A percentile compares a stretch with the other conserved stretches of the same genome.
Conservation (phyloP, 2,888 invertebrate species). For the Pachycephus smyrnensis region DNA sequence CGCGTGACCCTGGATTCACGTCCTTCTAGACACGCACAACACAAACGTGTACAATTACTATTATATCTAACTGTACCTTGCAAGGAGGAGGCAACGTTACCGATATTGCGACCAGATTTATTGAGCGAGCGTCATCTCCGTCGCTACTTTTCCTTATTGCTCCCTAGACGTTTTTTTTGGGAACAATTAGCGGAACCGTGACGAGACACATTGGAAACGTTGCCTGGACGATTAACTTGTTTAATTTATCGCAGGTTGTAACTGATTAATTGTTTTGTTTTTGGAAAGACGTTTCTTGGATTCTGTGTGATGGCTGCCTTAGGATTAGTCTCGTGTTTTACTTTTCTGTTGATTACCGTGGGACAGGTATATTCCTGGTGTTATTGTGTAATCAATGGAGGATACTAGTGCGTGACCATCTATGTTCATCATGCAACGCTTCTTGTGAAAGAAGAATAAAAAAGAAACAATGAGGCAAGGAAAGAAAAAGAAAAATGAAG, state of each 20-base stretch:
- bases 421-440: not conserved
- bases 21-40: constrained; percentile 46
- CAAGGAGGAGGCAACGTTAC: not conserved
- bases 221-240: not conserved
- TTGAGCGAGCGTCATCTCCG: not conserved
- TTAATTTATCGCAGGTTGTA: not conserved
- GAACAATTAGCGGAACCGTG: not conserved
- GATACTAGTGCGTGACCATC: not conserved
- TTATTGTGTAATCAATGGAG: not conserved
- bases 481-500: not conserved
- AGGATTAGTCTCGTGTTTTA: not conserved
- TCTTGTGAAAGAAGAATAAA: not conserved
- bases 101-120: not conserved
- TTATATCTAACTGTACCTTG: constrained; percentile 8
- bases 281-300: not conserved
- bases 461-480: not conserved
- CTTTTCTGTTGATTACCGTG: not conserved
- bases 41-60: constrained; percentile 47
- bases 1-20: constrained; percentile 56
- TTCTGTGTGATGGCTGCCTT: not conserved
- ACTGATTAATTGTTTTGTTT: not conserved
- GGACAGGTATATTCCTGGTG: not conserved
- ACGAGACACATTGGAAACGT: not conserved
- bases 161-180: not conserved
- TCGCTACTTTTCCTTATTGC: not conserved